Conservation (phyloP, 2,113 vertebrate genomes). For the Phrynocephalus versicolor region DNA sequence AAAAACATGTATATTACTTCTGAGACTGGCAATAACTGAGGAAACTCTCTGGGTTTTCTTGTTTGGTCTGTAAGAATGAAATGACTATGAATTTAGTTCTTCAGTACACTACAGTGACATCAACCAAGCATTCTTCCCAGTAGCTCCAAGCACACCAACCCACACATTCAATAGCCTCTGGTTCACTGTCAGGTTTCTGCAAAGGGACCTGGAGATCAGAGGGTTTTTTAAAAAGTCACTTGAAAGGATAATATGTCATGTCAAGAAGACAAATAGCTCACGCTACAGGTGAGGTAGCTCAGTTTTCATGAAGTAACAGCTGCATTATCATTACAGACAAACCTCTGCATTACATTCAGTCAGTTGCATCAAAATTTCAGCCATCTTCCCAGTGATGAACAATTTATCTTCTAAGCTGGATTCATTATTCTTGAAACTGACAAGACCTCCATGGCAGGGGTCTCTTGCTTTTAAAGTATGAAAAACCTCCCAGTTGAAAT, state of each 20-base stretch:
- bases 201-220: constrained; percentile 43
- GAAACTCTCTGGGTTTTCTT: no score
- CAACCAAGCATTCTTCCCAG: no score
- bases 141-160: background rate
- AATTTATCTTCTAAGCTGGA: constrained; percentile 53
- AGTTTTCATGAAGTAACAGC: constrained; percentile 52
- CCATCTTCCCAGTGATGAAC: constrained; percentile 25
- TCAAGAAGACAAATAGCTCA: constrained; percentile 51
- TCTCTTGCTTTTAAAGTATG: constrained; percentile 4
- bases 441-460: constrained; percentile 32
- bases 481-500: constrained; percentile 15
- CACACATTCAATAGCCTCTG: constrained; percentile 14
- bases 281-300: constrained; percentile 37
- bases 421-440: constrained; percentile 46
- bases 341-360: constrained; percentile 16
- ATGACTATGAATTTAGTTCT: no score
- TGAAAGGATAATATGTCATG: constrained; percentile 38
- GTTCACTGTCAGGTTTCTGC: constrained; percentile 39
- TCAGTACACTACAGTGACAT: no score
- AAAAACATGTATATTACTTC: no score
- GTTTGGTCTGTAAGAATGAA: no score
- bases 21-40: no score
- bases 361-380: constrained; percentile 46
- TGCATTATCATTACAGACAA: constrained; percentile 41
- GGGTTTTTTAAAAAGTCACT: background rate